Conservation (phyloP, 2,888 invertebrate genomes). For the Ichneumoninae sp. region DNA sequence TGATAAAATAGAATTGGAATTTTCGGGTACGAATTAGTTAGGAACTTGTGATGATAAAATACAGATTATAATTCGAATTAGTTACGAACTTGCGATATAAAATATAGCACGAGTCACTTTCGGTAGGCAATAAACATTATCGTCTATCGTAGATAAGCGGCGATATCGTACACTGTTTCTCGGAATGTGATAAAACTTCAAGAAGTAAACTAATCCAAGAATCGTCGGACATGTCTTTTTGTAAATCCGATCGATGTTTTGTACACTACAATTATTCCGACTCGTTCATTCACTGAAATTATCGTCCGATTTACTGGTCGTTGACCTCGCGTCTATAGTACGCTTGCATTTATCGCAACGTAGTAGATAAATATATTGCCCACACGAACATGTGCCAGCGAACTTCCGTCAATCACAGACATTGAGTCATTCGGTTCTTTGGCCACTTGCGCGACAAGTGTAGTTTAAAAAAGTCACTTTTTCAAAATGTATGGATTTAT, state of each 20-base stretch:
- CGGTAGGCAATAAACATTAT: neutral
- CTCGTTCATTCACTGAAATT: neutral
- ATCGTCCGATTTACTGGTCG: slow-evolving; percentile 6
- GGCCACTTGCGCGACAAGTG: neutral
- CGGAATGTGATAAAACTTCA: neutral
- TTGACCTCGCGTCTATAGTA: neutral
- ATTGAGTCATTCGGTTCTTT: neutral
- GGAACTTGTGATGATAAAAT: neutral
- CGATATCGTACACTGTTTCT: neutral
- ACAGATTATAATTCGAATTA: neutral
- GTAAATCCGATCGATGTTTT: neutral
- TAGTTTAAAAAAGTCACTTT: neutral
- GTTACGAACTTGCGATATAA: too few species aligned
- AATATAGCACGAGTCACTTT: neutral
- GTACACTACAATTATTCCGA: neutral
- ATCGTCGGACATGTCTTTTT: neutral
- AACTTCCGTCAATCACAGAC: neutral
- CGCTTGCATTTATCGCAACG: neutral
- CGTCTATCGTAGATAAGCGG: neutral
- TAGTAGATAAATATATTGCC: slow-evolving; percentile 9
- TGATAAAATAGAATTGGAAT: neutral
- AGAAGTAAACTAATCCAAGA: neutral
- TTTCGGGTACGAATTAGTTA: neutral
- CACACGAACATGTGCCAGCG: neutral
- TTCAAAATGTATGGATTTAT: neutral